Evolutionary conservation across 2,113 vertebrate species (phyloP), one percentile per base, ranked within the genome.

Genomic region (Eclectus roratus): DNA sequence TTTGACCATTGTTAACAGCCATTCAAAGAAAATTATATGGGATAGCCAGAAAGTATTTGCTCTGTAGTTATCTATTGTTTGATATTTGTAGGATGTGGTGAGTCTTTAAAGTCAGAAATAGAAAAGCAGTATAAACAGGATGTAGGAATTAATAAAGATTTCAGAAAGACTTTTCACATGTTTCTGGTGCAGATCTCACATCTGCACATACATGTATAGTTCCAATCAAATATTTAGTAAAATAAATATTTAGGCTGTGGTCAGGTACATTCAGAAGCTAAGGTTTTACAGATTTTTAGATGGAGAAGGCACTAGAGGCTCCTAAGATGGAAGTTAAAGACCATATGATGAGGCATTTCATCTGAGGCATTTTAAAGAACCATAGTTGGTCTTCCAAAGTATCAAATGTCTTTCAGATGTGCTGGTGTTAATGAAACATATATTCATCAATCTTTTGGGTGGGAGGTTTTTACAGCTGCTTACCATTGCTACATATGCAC

Each of bases 341-440:
- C 46, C 58, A 18, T 76, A 93, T 52, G 91, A 78, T 58, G 47
- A 89, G 46, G 63, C 60, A 87, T 87, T 96, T 89, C 33, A 10
- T 93, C 49, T 76, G 83, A 58, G 66, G 65, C 49, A 80, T 94
- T 95, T 91, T 92, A 89, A 94, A 91, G 91, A 92, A 63, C 89
- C 66, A 63, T 81, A 73, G 94, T 77, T 91, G 83, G 86, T 94
- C 91, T 95, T 97, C 77, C 83, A 70, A 91, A 81, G 73, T 91
- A 89, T 96, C 88, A 91, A 96, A 96, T 96, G 94, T 96, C 92
- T 97, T 97, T 97, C 94, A 97, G 94, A 96, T 97, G 96, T 96
- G 80, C 80, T 89, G 29, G 31, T 96, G 94, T 69, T 95, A 96
- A 95, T 95, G 96, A 95, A 96, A 96, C 92, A 92, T 89, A 90